Percentiles rank a stretch among this genome's conserved stretches.
Evolutionary conservation across 30 jellyfish, hydroid and myxozoan species (phyloP).

Genomic region (Cassiopea andromeda): DNA sequence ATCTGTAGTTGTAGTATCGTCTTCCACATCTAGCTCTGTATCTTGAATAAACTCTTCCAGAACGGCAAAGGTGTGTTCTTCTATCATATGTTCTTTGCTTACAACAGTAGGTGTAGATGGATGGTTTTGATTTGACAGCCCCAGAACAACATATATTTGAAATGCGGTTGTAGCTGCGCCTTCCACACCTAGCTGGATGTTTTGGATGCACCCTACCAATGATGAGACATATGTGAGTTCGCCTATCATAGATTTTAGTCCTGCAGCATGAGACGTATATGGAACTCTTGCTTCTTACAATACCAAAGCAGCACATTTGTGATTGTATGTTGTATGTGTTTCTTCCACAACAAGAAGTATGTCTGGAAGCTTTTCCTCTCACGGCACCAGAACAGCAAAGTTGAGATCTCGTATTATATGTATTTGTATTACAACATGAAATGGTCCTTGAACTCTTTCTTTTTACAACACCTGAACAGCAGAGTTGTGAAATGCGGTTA

Average conservation of each 20-base stretch:
- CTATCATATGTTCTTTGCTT: background rate
- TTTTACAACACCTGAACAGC: background rate
- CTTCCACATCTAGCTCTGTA: background rate
- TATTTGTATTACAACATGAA: background rate
- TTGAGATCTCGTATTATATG: background rate
- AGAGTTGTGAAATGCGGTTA: background rate
- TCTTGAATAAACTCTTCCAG: background rate
- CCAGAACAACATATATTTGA: no score
- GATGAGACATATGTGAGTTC: no score
- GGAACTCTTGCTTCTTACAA: background rate
- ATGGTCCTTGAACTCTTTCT: background rate
- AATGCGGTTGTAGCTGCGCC: no score
- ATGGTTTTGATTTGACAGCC: background rate
- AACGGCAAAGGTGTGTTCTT: background rate
- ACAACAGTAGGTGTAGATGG: background rate
- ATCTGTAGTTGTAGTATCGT: background rate
- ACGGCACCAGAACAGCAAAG: background rate
- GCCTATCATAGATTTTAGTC: no score
- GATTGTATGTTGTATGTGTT: background rate
- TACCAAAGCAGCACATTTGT: background rate
- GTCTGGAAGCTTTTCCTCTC: background rate
- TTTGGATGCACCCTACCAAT: no score
- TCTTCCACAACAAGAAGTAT: background rate
- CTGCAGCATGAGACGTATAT: no score
- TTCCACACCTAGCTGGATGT: no score